Conservation (phyloP, 2,113 vertebrate species). For the Nipponia nippon region DNA sequence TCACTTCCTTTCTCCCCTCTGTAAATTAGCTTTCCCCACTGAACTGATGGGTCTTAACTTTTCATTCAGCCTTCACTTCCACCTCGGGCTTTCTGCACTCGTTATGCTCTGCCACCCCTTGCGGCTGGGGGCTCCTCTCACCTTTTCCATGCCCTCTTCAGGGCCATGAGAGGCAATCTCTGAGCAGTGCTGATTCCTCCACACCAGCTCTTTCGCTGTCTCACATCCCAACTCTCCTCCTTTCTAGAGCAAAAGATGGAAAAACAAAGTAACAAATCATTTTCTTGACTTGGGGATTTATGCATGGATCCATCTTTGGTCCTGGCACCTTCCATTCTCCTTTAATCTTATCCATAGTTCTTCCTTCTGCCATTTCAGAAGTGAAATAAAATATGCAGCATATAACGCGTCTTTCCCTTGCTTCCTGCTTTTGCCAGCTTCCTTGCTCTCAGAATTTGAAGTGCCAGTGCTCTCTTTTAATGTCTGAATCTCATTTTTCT, state of each 20-base stretch:
- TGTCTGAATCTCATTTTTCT: background rate
- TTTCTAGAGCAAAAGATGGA: background rate
- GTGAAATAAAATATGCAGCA: background rate
- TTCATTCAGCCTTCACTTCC: background rate
- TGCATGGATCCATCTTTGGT: background rate
- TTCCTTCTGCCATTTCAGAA: background rate
- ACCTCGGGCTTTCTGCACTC: background rate
- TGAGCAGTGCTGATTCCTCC: background rate
- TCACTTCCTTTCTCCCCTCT: background rate
- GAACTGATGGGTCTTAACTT: fast-evolving
- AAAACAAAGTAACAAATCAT: background rate
- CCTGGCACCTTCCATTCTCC: background rate
- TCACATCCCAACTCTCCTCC: background rate
- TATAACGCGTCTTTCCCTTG: background rate
- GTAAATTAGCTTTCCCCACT: background rate
- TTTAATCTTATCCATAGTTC: background rate
- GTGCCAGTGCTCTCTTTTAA: background rate
- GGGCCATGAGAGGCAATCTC: background rate
- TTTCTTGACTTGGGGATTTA: background rate
- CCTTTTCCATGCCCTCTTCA: fast-evolving
- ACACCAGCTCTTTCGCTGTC: background rate
- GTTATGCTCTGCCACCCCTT: background rate
- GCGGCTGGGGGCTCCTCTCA: background rate
- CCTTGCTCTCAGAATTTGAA: background rate
- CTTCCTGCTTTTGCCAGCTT: background rate